Conservation (phyloP, 92 coral and sea anemone species). For the Epizoanthus ramosus region DNA sequence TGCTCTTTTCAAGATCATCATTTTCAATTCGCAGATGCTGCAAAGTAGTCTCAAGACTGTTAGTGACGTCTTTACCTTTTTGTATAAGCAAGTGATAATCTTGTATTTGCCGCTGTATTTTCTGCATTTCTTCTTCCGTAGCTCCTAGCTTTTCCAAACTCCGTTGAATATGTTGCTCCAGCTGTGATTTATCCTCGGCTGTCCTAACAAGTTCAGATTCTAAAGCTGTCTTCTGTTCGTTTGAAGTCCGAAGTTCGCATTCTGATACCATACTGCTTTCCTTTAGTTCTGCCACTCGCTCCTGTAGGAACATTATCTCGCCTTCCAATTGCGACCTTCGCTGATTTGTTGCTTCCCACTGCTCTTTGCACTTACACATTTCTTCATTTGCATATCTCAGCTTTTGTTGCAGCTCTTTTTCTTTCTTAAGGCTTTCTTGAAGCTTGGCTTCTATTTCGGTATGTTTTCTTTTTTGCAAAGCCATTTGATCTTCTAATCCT, state of each 20-base stretch:
- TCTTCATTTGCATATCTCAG: constrained; percentile 6
- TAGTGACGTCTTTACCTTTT: constrained; percentile 26
- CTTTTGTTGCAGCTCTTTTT: constrained; percentile 8
- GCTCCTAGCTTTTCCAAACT: constrained; percentile 11
- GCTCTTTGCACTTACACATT: constrained; percentile 28
- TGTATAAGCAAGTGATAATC: constrained; percentile 32
- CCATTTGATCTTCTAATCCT: constrained; percentile 14
- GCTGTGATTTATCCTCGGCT: constrained; percentile 11
- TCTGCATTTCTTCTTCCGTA: constrained; percentile 30
- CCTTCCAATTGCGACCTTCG: background rate
- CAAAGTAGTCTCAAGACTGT: constrained; percentile 19
- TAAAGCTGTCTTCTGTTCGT: background rate
- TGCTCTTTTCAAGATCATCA: constrained; percentile 14
- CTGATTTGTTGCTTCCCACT: constrained; percentile 4
- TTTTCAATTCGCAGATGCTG: constrained; percentile 30
- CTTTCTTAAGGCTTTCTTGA: background rate
- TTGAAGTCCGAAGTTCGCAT: background rate
- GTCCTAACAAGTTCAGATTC: constrained; percentile 11
- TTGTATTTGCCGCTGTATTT: constrained; percentile 15
- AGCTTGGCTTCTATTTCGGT: background rate
- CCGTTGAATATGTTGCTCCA: constrained; percentile 22
- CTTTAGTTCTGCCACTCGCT: constrained; percentile 8
- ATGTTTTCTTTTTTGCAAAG: background rate
- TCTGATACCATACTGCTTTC: background rate
- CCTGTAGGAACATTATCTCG: background rate